Evolutionary conservation across 2,797 vertebrate species (phyloP).

Genomic region (Tangara arthus): DNA sequence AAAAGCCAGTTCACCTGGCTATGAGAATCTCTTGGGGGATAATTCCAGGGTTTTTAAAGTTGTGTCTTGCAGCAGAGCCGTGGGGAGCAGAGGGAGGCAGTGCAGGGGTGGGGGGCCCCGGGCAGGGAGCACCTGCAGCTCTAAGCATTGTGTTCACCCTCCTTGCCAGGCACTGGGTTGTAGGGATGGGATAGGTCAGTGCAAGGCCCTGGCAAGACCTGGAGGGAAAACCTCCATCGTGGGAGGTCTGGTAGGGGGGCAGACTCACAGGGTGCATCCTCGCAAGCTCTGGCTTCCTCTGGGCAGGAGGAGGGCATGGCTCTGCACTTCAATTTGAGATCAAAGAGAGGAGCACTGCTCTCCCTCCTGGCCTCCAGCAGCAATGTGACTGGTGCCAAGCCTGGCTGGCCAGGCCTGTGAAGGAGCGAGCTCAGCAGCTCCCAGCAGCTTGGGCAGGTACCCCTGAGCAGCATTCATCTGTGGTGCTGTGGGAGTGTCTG

Average conservation of each 20-base stretch:
- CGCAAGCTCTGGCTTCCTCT: neutral
- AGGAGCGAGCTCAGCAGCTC: neutral
- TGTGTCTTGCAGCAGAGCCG: neutral
- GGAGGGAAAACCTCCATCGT: neutral
- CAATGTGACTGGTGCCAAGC: neutral
- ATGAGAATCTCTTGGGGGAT: neutral
- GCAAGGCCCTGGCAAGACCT: neutral
- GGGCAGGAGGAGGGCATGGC: conserved; percentile 16
- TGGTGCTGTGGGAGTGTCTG: neutral
- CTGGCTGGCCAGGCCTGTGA: neutral
- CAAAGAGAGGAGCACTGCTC: neutral
- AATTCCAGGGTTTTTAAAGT: neutral
- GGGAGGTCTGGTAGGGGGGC: conserved; percentile 22
- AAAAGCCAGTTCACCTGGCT: conserved; percentile 1
- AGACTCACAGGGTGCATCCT: neutral
- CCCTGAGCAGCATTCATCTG: neutral
- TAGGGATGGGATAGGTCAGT: neutral
- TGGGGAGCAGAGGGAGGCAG: neutral
- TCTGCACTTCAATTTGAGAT: neutral
- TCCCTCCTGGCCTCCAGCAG: conserved; percentile 14
- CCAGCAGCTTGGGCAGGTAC: neutral
- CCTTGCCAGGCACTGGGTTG: neutral
- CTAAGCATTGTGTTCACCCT: neutral
- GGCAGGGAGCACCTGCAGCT: conserved; percentile 23
- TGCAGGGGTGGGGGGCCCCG: neutral